Evolutionary conservation across 1,140 invertebrate genomes (phyloP).

Genomic region (Samia ricini): DNA sequence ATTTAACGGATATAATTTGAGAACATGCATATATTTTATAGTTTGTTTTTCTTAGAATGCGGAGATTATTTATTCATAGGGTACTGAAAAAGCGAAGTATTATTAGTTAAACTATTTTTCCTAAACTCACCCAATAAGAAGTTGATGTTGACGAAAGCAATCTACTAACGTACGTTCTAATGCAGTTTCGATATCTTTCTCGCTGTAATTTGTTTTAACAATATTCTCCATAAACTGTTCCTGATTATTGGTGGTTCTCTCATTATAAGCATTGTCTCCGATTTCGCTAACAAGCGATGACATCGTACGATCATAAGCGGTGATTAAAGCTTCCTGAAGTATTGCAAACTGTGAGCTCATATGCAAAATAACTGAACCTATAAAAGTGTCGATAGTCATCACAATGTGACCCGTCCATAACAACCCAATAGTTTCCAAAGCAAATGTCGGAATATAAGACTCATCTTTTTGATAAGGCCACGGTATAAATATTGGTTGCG

Average conservation of each 20-base stretch:
- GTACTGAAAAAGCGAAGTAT: no score
- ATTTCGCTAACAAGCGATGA: slow-evolving; percentile 29
- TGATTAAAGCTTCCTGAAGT: slow-evolving; percentile 57
- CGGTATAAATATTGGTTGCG: slow-evolving; percentile 67
- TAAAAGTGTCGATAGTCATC: slow-evolving; percentile 67
- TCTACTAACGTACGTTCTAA: slow-evolving; percentile 40
- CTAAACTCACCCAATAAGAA: slow-evolving; percentile 47
- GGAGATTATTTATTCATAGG: no score
- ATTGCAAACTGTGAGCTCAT: slow-evolving; percentile 65
- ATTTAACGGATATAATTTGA: no score
- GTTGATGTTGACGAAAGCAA: slow-evolving; percentile 61
- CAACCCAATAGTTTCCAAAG: slow-evolving; percentile 58
- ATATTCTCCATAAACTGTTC: slow-evolving; percentile 34
- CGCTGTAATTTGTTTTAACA: slow-evolving; percentile 31
- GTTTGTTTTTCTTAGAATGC: no score
- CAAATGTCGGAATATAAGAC: slow-evolving; percentile 52
- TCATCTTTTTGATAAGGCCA: slow-evolving; percentile 56
- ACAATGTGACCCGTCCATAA: slow-evolving; percentile 72
- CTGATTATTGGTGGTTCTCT: slow-evolving; percentile 7
- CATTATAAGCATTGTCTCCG: neutral
- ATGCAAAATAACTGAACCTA: slow-evolving; percentile 62
- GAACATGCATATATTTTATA: no score
- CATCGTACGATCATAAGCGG: slow-evolving; percentile 58
- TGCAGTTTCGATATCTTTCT: slow-evolving; percentile 48
- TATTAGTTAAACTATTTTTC: no score